Evolutionary conservation across 2,888 invertebrate species (phyloP).

Genomic region (Andrena marginata): DNA sequence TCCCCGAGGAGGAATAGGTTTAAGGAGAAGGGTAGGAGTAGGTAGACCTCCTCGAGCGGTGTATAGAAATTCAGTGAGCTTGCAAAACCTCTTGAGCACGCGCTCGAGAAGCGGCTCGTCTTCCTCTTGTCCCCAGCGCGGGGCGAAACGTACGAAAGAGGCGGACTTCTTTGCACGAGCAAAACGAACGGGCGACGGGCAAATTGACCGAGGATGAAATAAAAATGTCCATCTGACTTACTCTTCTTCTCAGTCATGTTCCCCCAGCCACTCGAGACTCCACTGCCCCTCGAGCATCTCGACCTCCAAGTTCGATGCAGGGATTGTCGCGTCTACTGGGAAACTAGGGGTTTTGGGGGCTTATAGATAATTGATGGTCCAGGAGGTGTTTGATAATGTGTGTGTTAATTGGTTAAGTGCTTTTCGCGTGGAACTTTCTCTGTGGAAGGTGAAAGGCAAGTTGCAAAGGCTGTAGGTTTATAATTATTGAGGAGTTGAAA

Average conservation of each 20-base stretch:
- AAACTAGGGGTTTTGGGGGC: not conserved
- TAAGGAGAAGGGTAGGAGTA: conserved; percentile 49
- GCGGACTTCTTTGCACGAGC: conserved; percentile 31
- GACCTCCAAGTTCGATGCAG: not conserved
- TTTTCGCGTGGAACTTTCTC: no score
- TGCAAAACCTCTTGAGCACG: conserved; percentile 78
- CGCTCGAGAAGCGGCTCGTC: conserved; percentile 71
- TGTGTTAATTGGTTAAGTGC: no score
- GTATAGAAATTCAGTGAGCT: conserved; percentile 77
- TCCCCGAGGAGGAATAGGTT: conserved; percentile 68
- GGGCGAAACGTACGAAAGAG: conserved; percentile 28
- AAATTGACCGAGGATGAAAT: conserved; percentile 47
- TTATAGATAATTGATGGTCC: not conserved
- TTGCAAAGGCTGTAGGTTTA: no score
- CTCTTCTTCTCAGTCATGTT: not conserved
- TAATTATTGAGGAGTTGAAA: no score
- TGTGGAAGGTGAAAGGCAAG: no score
- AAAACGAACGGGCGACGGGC: conserved; percentile 17
- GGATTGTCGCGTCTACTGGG: not conserved
- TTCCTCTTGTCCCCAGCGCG: conserved; percentile 58
- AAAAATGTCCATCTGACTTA: conserved; percentile 32
- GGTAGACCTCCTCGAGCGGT: conserved; percentile 53
- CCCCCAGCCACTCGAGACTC: not conserved
- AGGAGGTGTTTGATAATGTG: not conserved
- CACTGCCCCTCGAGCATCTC: not conserved